A percentile compares a stretch with the other conserved stretches of the same genome.
phyloP scores from a whole-genome alignment of 2,888 invertebrate species.

The Tetragonula carbonaria region DNA sequence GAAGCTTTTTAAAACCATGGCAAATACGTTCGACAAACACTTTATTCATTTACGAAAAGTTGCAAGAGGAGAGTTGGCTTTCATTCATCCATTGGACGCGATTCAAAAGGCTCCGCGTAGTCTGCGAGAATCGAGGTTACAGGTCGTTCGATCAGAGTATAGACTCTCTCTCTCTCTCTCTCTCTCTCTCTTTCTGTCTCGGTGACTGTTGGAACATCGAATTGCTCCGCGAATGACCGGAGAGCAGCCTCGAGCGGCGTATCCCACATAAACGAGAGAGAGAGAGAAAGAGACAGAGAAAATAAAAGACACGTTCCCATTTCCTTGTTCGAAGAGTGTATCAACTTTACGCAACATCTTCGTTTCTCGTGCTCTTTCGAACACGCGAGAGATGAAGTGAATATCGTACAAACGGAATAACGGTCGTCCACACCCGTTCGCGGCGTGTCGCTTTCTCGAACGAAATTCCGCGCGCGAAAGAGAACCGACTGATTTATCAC shows the following conservation, averaged over 20 bases:
- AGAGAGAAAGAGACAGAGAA: not conserved
- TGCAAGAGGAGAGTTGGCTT: not conserved
- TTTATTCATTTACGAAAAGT: not conserved
- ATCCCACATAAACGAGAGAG: not conserved
- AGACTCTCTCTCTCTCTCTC: not conserved
- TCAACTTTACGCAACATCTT: slow-evolving; percentile 21
- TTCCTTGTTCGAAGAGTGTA: not conserved
- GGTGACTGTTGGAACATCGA: slow-evolving; percentile 27
- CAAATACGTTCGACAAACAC: not conserved
- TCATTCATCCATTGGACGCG: slow-evolving; percentile 1
- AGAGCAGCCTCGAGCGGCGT: slow-evolving; percentile 30
- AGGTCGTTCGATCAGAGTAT: slow-evolving; percentile 44
- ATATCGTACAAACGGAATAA: slow-evolving; percentile 3
- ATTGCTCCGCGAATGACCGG: slow-evolving; percentile 44
- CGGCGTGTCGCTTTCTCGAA: slow-evolving; percentile 30
- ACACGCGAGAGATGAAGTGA: no score
- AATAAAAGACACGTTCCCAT: slow-evolving; percentile 11
- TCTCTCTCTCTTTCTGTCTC: no score
- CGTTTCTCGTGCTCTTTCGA: not conserved
- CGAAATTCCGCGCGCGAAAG: slow-evolving; percentile 42
- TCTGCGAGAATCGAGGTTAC: slow-evolving; percentile 42
- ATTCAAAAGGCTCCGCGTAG: slow-evolving; percentile 8
- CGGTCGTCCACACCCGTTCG: slow-evolving; percentile 29
- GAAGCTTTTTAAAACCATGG: not conserved
- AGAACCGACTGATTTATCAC: slow-evolving; percentile 50